Percentiles rank a stretch among this genome's conserved stretches.
These are phyloP conservation scores for Simalia tracyae DNA, from an alignment of 2,797 vertebrate species.

Conservation along the genomic window DNA sequence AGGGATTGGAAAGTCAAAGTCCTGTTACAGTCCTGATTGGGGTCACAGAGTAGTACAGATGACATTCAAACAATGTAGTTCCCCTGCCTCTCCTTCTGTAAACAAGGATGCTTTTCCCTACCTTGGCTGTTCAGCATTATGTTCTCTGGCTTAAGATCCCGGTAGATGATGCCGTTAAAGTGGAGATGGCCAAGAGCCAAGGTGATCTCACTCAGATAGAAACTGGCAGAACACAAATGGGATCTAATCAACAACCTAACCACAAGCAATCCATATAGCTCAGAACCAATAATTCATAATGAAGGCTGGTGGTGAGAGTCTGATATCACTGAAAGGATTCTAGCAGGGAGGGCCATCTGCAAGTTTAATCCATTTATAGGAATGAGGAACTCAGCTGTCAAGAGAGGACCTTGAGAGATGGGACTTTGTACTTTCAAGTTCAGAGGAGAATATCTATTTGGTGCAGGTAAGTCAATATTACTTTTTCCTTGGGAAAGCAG, in stretches of 20 bases:
- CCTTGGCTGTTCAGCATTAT: slow-evolving; percentile 91
- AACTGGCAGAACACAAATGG: slow-evolving; percentile 70
- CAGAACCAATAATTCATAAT: not conserved
- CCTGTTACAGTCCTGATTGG: not conserved
- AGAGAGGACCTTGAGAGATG: not conserved
- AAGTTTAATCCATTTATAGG: not conserved
- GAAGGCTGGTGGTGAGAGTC: not conserved
- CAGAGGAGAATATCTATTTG: not conserved
- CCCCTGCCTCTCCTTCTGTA: not conserved
- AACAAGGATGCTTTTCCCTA: slow-evolving; percentile 45
- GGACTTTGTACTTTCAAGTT: not conserved
- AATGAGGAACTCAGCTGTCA: not conserved
- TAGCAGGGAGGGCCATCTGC: not conserved
- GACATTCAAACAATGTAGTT: not conserved
- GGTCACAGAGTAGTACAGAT: not conserved
- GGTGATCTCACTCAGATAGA: slow-evolving; percentile 89
- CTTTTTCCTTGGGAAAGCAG: not conserved
- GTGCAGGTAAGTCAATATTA: not conserved
- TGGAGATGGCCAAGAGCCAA: slow-evolving; percentile 89
- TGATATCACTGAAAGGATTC: not conserved
- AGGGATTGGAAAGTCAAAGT: not conserved
- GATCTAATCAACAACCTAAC: not conserved
- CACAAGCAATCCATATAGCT: not conserved
- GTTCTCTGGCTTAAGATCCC: slow-evolving; percentile 91
- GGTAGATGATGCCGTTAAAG: slow-evolving; percentile 87